Conservation (phyloP, 2,797 vertebrate species). For the Tadarida brasiliensis region DNA sequence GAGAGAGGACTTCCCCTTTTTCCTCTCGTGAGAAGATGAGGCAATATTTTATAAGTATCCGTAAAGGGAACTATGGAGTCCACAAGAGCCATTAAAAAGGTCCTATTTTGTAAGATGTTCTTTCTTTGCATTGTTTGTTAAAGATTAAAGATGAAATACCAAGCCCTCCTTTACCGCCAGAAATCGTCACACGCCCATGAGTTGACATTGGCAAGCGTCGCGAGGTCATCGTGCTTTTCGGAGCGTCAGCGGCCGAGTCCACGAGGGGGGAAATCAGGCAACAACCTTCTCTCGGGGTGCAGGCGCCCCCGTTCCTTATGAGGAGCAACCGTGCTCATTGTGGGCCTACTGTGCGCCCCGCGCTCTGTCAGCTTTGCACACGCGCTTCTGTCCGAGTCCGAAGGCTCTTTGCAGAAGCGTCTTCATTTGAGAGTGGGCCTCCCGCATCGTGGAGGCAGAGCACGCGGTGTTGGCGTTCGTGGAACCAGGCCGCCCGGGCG, state of each 20-base stretch:
- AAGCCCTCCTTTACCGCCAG: neutral
- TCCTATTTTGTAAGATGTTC: conserved; percentile 8
- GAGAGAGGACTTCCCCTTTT: neutral
- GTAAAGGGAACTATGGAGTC: conserved; percentile 3
- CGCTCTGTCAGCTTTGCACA: neutral
- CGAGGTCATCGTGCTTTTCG: neutral
- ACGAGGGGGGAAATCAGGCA: neutral
- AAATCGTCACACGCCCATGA: neutral
- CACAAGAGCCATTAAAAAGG: neutral
- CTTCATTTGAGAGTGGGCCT: neutral
- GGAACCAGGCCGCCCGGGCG: neutral
- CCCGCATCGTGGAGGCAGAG: no score
- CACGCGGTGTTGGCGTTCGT: no score
- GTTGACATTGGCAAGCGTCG: neutral
- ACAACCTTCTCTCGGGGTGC: neutral
- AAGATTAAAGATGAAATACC: conserved; percentile 10
- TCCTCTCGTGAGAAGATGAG: neutral
- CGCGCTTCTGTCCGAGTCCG: neutral
- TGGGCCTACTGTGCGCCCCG: neutral
- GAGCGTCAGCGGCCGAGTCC: neutral
- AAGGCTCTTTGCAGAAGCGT: neutral
- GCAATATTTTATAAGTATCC: neutral
- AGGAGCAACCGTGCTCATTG: neutral
- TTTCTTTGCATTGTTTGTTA: conserved; percentile 46
- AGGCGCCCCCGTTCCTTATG: neutral